Evolutionary conservation across 2,797 vertebrate genomes (phyloP).

Genomic region (Propithecus perrieri): DNA sequence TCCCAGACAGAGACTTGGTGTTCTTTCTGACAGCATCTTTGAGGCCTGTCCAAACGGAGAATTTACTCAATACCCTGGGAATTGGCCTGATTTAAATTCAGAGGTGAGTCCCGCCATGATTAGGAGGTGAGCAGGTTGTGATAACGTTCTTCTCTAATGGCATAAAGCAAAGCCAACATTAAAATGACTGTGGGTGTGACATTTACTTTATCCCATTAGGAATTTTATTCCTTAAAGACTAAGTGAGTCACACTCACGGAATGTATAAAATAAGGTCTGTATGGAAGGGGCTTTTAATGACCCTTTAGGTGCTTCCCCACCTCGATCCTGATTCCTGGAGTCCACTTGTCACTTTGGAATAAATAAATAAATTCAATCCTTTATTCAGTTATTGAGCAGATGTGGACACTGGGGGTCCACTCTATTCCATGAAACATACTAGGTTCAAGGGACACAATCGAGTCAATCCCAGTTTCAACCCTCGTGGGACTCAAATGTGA

Average conservation of each 20-base stretch:
- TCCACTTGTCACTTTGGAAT: neutral
- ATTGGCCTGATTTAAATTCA: slow-evolving; percentile 79
- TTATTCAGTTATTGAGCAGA: neutral
- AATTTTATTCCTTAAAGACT: slow-evolving; percentile 11
- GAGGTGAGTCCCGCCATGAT: slow-evolving; percentile 67
- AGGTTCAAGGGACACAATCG: neutral
- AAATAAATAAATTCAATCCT: neutral
- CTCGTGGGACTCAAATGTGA: neutral
- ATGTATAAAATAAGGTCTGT: neutral
- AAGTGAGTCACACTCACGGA: neutral
- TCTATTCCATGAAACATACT: neutral
- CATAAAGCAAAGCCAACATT: slow-evolving; percentile 3
- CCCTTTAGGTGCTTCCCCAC: neutral
- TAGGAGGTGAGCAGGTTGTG: slow-evolving; percentile 70
- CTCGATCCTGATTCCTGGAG: neutral
- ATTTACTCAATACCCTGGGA: slow-evolving; percentile 60
- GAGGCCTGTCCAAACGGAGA: slow-evolving; percentile 65
- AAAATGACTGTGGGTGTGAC: neutral
- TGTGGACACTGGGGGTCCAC: neutral
- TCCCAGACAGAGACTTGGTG: neutral
- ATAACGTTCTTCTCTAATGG: neutral
- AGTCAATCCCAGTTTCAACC: neutral
- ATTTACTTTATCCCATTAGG: slow-evolving; percentile 13
- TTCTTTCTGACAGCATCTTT: neutral
- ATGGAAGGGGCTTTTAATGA: neutral